A percentile compares a stretch with the other conserved stretches of the same genome.
These are phyloP conservation scores for Rhagologus leucostigma DNA, from an alignment of 2,113 vertebrate genomes.

Conservation along the genomic window DNA sequence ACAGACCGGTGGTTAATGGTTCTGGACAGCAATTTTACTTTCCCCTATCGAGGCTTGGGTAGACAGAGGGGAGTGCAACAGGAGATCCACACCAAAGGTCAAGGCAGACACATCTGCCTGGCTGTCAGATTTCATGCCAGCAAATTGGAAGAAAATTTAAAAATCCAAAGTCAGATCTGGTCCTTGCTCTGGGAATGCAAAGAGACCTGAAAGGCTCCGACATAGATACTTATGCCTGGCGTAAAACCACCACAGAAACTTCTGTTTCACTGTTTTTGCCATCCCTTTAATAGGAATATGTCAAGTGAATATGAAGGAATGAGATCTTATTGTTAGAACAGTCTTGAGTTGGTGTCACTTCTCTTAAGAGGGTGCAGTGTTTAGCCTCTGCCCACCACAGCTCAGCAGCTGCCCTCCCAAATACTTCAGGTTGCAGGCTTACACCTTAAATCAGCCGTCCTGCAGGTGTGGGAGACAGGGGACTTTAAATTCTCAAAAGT, in stretches of 20 bases:
- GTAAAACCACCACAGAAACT: not conserved
- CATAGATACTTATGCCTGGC: not conserved
- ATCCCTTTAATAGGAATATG: not conserved
- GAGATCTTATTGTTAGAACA: not conserved
- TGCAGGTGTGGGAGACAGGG: not conserved
- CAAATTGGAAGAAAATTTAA: not conserved
- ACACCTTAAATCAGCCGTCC: not conserved
- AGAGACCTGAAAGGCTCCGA: not conserved
- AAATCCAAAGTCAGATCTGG: not conserved
- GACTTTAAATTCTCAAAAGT: not conserved
- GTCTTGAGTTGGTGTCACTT: not conserved
- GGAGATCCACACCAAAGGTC: not conserved
- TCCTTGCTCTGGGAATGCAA: not conserved
- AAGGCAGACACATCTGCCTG: constrained; percentile 15
- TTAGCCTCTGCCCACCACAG: not conserved
- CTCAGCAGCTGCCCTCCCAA: not conserved
- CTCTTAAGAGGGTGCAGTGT: not conserved
- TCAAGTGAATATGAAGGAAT: not conserved
- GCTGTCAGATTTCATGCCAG: not conserved
- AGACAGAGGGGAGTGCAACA: not conserved
- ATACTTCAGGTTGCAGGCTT: not conserved
- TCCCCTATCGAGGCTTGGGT: not conserved
- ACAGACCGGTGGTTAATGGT: not conserved
- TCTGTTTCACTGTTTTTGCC: not conserved
- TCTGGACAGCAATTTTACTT: constrained; percentile 3